These are phyloP conservation scores for Callorhinus ursinus DNA, from an alignment of 2,113 vertebrate genomes.

Conservation along the genomic window DNA sequence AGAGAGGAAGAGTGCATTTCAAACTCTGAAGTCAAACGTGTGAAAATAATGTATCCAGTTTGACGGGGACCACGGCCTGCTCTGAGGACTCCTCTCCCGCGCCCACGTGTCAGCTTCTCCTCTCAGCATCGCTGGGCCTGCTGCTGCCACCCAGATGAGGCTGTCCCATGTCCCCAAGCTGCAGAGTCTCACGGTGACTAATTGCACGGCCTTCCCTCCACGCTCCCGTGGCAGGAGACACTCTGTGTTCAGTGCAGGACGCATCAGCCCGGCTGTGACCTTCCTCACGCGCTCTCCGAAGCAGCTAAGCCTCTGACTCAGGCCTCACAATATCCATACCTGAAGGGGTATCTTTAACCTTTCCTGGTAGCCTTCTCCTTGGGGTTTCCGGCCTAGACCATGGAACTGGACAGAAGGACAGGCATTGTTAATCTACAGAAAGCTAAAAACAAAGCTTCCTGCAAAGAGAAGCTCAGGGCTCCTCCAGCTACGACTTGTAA, in stretches of 20 bases:
- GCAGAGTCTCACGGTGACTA: neutral
- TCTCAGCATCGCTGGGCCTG: neutral
- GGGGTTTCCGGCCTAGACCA: neutral
- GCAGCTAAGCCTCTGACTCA: too few relatives aligned
- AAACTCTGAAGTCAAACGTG: neutral
- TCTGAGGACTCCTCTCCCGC: fast-evolving
- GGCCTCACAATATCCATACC: too few relatives aligned
- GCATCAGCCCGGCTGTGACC: fast-evolving
- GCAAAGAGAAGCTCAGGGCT: neutral
- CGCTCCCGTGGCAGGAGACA: neutral
- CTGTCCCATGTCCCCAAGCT: neutral
- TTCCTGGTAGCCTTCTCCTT: neutral
- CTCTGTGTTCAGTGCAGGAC: neutral
- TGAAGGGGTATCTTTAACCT: neutral
- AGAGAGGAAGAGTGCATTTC: neutral
- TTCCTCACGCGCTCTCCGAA: neutral
- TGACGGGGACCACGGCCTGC: neutral
- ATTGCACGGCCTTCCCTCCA: fast-evolving
- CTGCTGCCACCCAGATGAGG: too few relatives aligned
- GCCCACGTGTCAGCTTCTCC: fast-evolving
- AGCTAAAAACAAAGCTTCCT: neutral
- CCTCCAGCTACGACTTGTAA: too few relatives aligned
- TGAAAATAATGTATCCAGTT: neutral
- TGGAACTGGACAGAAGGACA: neutral
- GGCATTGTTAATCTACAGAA: neutral